Conservation (phyloP, 2,888 invertebrate species). For the Macrostomum cliftonense region DNA sequence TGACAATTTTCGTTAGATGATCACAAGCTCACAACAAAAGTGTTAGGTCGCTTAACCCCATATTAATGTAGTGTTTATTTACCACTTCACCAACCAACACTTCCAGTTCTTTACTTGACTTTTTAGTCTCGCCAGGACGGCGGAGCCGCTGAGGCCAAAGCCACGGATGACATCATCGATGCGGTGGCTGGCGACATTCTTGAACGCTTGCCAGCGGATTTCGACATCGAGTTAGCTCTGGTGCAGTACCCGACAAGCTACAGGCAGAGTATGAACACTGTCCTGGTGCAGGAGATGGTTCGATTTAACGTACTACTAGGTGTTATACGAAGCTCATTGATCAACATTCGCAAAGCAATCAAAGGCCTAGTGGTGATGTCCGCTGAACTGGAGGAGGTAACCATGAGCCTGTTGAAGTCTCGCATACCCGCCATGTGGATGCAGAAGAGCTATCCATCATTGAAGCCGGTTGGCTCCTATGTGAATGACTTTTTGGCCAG, state of each 20-base stretch:
- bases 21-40: no score
- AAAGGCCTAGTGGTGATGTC: slow-evolving; percentile 35
- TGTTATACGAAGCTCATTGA: slow-evolving; percentile 27
- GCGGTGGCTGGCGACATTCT: slow-evolving; percentile 61
- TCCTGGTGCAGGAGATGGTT: slow-evolving; percentile 33
- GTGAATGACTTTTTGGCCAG: slow-evolving; percentile 31
- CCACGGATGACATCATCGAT: slow-evolving; percentile 59
- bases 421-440: slow-evolving; percentile 37
- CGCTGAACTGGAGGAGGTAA: slow-evolving; percentile 32
- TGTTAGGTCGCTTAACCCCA: no score
- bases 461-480: slow-evolving; percentile 35
- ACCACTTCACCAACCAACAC: no score
- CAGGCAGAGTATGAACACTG: slow-evolving; percentile 37
- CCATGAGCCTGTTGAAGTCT: slow-evolving; percentile 35
- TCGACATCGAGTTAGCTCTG: slow-evolving; percentile 34
- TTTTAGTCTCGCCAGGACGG: neutral
- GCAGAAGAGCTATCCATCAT: slow-evolving; percentile 34
- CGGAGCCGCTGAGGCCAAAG: slow-evolving; percentile 39
- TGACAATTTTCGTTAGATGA: no score
- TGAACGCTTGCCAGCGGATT: slow-evolving; percentile 39
- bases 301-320: slow-evolving; percentile 30
- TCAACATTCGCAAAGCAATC: slow-evolving; percentile 33
- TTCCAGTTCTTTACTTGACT: no score
- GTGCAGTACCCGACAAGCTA: slow-evolving; percentile 33
- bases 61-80: no score